Evolutionary conservation across 2,888 invertebrate species (phyloP), one percentile per base, ranked within the genome.

Genomic region (Philhelius pedissequus): DNA sequence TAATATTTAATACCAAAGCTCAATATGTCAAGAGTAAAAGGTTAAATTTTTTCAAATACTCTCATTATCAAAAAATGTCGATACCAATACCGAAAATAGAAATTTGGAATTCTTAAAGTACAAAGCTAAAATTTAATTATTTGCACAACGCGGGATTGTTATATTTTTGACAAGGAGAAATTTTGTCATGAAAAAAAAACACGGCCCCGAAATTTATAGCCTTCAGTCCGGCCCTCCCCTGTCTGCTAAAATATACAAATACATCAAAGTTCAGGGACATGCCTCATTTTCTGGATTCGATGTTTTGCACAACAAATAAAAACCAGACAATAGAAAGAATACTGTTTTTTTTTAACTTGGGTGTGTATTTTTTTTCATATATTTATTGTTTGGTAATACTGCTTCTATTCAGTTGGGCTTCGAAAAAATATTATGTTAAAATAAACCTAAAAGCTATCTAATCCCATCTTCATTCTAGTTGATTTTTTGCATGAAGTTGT

Each of bases 251-350:
- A 30, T 3, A 18, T 20, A 54, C 32, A 20, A 54, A 18, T 32
- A 58, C 58, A 58, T 58, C 38, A 58, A 58, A 58, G 58, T 58
- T 58, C 58, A 58, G 58, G 58, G 58, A 58, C 58, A 58, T 58
- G 38, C 15, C 9, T 58, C 58, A 38, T 58, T 1, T 38, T 38
- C 35, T 38, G 35, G 38, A 35, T 22, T 58, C 22, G 58, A 38
- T 58, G n/a, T 25, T 38, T 22, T 58, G n/a, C 58, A 58, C 58
- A 58, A 58, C 58, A 58, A 58, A 58, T 15, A 58, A 38, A 3
- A 25, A 30, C 13, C 58, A 58, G 58, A 58, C 58, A 58, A 58
- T 38, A 58, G 58, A 58, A 58, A 35, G 38, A 58, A 22, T 22
- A 38, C 11, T 38, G 20, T 20, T 56, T 35, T 35, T 54, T 52